A percentile compares a stretch with the other conserved stretches of the same genome.
Conservation (phyloP, 2,797 vertebrate genomes). For the Galaxias olidus region DNA sequence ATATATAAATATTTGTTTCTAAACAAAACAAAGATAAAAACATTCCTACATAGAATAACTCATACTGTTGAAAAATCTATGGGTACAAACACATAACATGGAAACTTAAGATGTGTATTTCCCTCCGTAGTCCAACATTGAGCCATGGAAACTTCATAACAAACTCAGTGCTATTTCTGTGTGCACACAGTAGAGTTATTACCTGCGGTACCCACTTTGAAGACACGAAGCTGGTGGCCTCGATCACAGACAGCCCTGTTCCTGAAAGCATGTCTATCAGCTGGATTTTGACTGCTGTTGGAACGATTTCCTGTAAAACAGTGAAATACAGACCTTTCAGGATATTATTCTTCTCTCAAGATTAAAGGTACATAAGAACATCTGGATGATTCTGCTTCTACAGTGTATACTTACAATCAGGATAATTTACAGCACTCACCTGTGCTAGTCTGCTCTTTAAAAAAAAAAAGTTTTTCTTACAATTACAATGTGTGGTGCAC, state of each 20-base stretch:
- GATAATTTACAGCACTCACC: slow-evolving; percentile 22
- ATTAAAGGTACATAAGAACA: slow-evolving; percentile 32
- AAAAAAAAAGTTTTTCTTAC: slow-evolving; percentile 28
- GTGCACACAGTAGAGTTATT: slow-evolving; percentile 62
- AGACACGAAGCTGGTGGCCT: slow-evolving; percentile 96
- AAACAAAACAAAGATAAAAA: background rate
- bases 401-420: slow-evolving; percentile 11
- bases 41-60: no score
- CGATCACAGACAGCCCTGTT: slow-evolving; percentile 88
- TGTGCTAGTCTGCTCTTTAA: slow-evolving; percentile 4
- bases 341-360: slow-evolving; percentile 43
- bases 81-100: slow-evolving; percentile 19
- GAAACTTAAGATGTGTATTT: slow-evolving; percentile 27
- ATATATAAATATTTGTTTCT: no score
- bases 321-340: slow-evolving; percentile 51
- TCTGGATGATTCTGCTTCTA: slow-evolving; percentile 10
- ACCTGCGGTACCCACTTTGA: slow-evolving; percentile 97
- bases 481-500: slow-evolving; percentile 26
- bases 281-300: slow-evolving; percentile 90
- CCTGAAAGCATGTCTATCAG: slow-evolving; percentile 91
- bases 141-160: slow-evolving; percentile 59
- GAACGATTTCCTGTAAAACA: slow-evolving; percentile 86
- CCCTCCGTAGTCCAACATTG: slow-evolving; percentile 28
- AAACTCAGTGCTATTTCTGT: slow-evolving; percentile 53
- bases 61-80: slow-evolving; percentile 30